A percentile compares a stretch with the other conserved stretches of the same genome.
Conservation (phyloP, 2,797 vertebrate species). For the Pelochelys cantorii region DNA sequence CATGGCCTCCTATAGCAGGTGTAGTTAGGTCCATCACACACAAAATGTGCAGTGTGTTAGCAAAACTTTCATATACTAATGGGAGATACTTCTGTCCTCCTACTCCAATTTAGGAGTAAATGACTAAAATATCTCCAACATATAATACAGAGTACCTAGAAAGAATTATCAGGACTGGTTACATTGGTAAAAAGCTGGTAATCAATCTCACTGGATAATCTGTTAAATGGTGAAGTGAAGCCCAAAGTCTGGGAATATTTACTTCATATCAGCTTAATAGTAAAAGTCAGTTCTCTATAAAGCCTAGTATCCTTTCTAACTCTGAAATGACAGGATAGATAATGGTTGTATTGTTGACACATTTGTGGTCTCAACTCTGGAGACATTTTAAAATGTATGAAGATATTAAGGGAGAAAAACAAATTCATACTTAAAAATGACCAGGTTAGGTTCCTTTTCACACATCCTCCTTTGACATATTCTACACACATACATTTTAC, state of each 20-base stretch:
- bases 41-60: neutral
- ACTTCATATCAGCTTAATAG: neutral
- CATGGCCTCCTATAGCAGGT: neutral
- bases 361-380: neutral
- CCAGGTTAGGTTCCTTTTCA: neutral
- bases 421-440: neutral
- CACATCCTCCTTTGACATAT: neutral
- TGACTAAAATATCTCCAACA: neutral
- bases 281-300: neutral
- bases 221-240: neutral
- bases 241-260: neutral
- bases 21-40: neutral
- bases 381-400: neutral
- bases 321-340: neutral
- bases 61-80: neutral
- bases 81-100: neutral
- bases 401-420: too few relatives aligned
- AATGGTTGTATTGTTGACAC: neutral
- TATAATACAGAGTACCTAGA: neutral
- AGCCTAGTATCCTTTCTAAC: neutral
- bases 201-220: neutral
- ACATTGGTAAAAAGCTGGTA: neutral
- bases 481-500: neutral
- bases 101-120: neutral
- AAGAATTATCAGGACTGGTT: neutral